Evolutionary conservation across 1,140 invertebrate species (phyloP), one percentile per base, ranked within the genome.

Genomic region (Chironomus striatipennis): DNA sequence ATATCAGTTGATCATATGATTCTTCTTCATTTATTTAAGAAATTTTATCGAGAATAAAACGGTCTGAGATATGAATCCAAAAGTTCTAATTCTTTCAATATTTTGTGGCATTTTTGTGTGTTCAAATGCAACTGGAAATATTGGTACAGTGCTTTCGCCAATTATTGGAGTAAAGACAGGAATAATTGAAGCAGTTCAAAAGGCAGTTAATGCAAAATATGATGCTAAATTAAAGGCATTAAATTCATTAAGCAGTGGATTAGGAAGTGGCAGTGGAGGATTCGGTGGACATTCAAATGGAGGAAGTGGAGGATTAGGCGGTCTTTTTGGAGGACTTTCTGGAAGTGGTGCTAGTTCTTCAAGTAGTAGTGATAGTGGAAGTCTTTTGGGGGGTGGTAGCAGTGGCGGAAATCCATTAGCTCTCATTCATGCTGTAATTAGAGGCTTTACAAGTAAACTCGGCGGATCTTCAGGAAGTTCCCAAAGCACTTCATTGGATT

Each of bases 1-100:
- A 57, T 57, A 57, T 57, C 47, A 57, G 9, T n/a, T 57, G 47
- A 15, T 57, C 47, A 57, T n/a, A 57, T 57, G 47, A 57, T 57
- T 57, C 47, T 57, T n/a, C n/a, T 57, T 57, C 47, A 57, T 57
- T 57, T 12, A 57, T 57, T 57, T n/a, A 12, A 12, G 47, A n/a
- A 57, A n/a, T 57, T 15, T 12, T n/a, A 12, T 57, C n/a, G 47
- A 57, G 47, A n/a, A 57, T n/a, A n/a, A 15, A 57, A 57, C 12
- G 12, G 12, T 10, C 5, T 9, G 0, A 57, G 47, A n/a, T 12
- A 57, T 57, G 47, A 57, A 57, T 12, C 47, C 0, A 57, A 57
- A 57, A 57, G 47, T 57, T 57, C 47, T 57, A 15, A 15, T 57
- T 57, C 47, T 57, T 5, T 12, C 24, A 5, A 2, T 34, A 34